These are phyloP conservation scores for Hormiphora californensis DNA, from an alignment of 37 sponge, comb jelly and placozoan species.

Conservation along the genomic window DNA sequence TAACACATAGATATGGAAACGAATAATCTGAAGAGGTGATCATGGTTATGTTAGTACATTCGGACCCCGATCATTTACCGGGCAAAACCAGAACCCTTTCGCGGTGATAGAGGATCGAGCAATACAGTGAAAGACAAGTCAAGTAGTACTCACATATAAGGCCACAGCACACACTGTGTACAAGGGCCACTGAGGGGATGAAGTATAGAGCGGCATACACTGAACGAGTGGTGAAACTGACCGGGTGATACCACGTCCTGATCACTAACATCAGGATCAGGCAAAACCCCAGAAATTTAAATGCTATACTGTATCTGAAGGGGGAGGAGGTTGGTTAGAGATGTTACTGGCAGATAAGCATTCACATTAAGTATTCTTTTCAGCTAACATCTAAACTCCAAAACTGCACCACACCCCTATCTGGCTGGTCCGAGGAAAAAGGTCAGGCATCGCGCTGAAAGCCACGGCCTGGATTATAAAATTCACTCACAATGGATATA, in stretches of 20 bases:
- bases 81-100: no score
- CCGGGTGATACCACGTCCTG: not conserved
- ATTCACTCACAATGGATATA: constrained; percentile 28
- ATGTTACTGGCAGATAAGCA: no score
- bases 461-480: not conserved
- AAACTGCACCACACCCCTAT: no score
- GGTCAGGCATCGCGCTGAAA: not conserved
- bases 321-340: no score
- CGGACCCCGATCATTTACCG: no score
- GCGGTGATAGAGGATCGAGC: no score
- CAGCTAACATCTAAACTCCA: no score
- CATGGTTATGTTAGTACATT: no score
- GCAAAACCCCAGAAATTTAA: constrained; percentile 21
- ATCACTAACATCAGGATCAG: constrained; percentile 1
- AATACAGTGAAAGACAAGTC: no score
- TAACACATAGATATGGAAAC: constrained; percentile 16
- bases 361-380: no score
- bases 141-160: constrained; percentile 39
- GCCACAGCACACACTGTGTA: constrained; percentile 4
- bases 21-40: constrained; percentile 10
- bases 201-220: constrained; percentile 27
- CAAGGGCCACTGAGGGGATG: not conserved
- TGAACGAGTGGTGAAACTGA: not conserved
- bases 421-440: not conserved
- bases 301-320: not conserved